These are phyloP conservation scores for Castor canadensis DNA, from an alignment of 2,113 vertebrate species.

Conservation along the genomic window DNA sequence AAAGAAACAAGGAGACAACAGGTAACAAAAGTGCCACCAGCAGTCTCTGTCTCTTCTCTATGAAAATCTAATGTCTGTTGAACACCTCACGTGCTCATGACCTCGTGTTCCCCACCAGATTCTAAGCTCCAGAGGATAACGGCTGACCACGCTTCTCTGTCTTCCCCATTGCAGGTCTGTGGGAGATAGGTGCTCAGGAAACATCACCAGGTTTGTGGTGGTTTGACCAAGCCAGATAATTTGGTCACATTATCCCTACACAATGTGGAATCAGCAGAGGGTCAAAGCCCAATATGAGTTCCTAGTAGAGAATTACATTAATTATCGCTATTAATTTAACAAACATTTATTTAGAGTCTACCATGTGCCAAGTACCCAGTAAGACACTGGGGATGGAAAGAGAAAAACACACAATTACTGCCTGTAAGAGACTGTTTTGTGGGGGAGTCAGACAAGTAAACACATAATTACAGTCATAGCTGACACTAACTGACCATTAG, in stretches of 20 bases:
- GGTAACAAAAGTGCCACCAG: no score
- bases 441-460: constrained; percentile 52
- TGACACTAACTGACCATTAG: constrained; percentile 45
- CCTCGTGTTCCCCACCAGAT: not conserved
- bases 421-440: constrained; percentile 47
- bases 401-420: constrained; percentile 71
- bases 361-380: constrained; percentile 59
- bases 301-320: constrained; percentile 62
- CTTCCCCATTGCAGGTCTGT: not conserved
- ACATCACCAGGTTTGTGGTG: not conserved
- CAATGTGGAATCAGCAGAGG: not conserved
- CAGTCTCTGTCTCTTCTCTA: no score
- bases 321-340: constrained; percentile 76
- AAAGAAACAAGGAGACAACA: no score
- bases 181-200: not conserved
- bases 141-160: not conserved
- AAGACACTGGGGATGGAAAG: constrained; percentile 49
- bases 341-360: constrained; percentile 67
- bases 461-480: constrained; percentile 62
- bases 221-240: not conserved
- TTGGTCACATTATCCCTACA: not conserved
- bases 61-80: not conserved
- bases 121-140: not conserved
- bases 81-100: not conserved
- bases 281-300: constrained; percentile 54